These are phyloP conservation scores for Drosophila leontia DNA, from an alignment of 1,140 invertebrate genomes.

Conservation along the genomic window DNA sequence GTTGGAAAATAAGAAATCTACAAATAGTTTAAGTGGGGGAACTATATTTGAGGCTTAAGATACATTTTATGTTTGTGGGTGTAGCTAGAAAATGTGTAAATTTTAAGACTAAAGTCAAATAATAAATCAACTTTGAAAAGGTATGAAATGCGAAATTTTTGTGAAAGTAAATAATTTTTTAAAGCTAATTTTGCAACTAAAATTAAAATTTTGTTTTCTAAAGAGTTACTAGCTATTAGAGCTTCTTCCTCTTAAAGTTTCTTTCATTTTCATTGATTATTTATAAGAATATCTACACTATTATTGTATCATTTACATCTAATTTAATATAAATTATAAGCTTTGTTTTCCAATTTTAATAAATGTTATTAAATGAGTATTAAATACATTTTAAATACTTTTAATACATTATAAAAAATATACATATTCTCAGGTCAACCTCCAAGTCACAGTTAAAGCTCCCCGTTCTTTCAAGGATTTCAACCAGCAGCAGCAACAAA, in stretches of 20 bases:
- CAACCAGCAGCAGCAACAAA: constrained; percentile 25
- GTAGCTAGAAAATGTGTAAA: not conserved
- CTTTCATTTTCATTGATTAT: not conserved
- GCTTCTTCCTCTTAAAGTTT: not conserved
- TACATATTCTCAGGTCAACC: not conserved
- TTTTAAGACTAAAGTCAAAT: not conserved
- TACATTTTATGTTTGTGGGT: not conserved
- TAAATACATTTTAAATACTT: not conserved
- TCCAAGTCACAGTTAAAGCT: not conserved
- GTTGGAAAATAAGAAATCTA: not conserved
- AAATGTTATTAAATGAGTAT: not conserved
- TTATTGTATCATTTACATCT: not conserved
- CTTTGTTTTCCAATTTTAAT: not conserved
- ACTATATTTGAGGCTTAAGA: not conserved
- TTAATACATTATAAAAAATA: not conserved
- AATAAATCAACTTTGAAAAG: not conserved
- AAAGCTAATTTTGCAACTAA: not conserved
- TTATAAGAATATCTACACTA: not conserved
- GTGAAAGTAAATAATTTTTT: too few species aligned
- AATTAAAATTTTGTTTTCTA: not conserved
- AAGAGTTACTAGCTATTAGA: not conserved
- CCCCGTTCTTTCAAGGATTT: not conserved
- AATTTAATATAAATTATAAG: not conserved
- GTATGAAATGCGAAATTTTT: not conserved
- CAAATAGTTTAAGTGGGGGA: not conserved